Percentiles rank a stretch among this genome's conserved stretches.
phyloP scores from a whole-genome alignment of 2,113 vertebrate genomes.

The Camelus bactrianus region DNA sequence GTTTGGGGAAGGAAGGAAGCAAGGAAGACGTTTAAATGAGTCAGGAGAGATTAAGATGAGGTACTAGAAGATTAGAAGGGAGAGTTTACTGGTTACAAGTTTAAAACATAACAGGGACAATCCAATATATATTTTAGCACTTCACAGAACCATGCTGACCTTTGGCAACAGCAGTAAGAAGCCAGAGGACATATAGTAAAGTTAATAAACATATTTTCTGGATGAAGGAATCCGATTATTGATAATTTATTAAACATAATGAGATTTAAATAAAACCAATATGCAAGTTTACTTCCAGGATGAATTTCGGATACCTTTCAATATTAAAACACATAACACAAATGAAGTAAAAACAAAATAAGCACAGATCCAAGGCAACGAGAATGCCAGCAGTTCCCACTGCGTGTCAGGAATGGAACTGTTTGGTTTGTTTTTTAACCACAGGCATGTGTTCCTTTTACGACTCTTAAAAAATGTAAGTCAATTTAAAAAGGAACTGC shows the following conservation, averaged over 20 bases:
- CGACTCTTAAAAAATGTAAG: conserved; percentile 48
- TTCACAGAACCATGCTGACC: neutral
- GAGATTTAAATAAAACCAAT: conserved; percentile 40
- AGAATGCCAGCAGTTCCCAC: neutral
- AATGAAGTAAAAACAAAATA: conserved; percentile 45
- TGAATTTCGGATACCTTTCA: conserved; percentile 1
- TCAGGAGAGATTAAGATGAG: neutral
- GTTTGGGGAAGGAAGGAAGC: neutral
- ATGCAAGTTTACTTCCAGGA: neutral
- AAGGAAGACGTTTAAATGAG: conserved; percentile 54
- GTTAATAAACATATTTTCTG: conserved; percentile 9
- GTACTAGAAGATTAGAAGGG: neutral
- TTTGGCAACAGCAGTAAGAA: conserved; percentile 9
- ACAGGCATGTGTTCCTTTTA: conserved; percentile 31
- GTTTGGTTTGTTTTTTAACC: conserved; percentile 45
- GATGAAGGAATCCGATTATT: conserved; percentile 28
- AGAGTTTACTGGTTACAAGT: neutral
- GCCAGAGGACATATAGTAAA: neutral
- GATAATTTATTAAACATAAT: conserved; percentile 16
- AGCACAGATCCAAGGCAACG: neutral
- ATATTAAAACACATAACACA: neutral
- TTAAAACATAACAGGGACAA: neutral
- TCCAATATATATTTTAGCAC: neutral
- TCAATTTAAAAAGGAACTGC: conserved; percentile 16
- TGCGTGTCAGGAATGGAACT: neutral